A percentile compares a stretch with the other conserved stretches of the same genome.
phyloP scores from a whole-genome alignment of 2,888 invertebrate species.

The Electrophaes corylata region DNA sequence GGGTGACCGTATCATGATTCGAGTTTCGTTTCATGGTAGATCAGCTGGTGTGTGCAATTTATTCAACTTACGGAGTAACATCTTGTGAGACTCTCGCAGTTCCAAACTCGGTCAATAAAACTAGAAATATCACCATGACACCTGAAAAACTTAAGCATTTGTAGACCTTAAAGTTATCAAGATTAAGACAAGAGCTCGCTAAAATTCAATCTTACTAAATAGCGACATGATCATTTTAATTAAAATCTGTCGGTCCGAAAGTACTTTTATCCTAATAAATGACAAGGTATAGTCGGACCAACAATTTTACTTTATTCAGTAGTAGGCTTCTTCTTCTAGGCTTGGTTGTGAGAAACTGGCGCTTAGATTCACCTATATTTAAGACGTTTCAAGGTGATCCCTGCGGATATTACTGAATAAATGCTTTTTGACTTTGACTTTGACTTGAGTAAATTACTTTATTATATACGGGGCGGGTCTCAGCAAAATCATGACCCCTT shows the following conservation, averaged over 20 bases:
- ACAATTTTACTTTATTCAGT: neutral
- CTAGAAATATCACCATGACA: neutral
- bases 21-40: too few species aligned
- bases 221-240: constrained; percentile 29
- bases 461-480: too few species aligned
- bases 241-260: constrained; percentile 17
- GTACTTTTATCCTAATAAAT: constrained; percentile 35
- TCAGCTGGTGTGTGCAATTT: too few species aligned
- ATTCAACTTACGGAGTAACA: constrained; percentile 12
- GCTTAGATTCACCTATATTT: too few species aligned
- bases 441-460: too few species aligned
- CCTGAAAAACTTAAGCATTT: constrained; percentile 9
- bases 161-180: constrained; percentile 8
- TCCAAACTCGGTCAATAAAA: neutral
- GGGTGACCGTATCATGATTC: too few species aligned
- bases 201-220: constrained; percentile 23
- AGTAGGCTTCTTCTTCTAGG: too few species aligned
- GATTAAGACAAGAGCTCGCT: neutral
- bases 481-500: too few species aligned
- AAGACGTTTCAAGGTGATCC: too few species aligned
- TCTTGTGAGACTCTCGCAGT: neutral
- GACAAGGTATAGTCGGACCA: constrained; percentile 14
- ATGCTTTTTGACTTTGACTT: too few species aligned
- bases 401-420: too few species aligned
- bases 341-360: too few species aligned